A percentile compares a stretch with the other conserved stretches of the same genome.
phyloP scores from a whole-genome alignment of 2,113 vertebrate species.

The Anolis sagrei region DNA sequence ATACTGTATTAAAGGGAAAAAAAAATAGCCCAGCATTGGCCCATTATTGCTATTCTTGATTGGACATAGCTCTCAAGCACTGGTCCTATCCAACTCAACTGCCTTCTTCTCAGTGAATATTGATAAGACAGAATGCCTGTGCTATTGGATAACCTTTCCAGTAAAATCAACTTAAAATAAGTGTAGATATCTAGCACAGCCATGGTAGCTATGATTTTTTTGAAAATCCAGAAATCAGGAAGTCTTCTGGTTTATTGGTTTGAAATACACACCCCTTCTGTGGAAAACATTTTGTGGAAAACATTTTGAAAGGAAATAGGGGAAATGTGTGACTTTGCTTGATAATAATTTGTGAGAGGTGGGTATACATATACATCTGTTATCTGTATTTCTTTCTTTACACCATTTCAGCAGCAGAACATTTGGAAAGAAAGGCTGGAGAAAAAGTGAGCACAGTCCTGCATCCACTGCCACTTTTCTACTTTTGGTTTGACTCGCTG shows the following conservation, averaged over 20 bases:
- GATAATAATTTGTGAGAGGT: slow-evolving; percentile 15
- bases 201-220: neutral
- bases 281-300: slow-evolving; percentile 22
- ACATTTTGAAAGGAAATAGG: slow-evolving; percentile 38
- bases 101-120: neutral
- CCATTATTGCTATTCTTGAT: neutral
- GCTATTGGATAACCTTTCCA: neutral
- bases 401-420: neutral
- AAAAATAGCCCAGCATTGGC: neutral
- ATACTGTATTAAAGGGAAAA: neutral
- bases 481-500: slow-evolving; percentile 54
- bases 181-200: neutral
- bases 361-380: neutral
- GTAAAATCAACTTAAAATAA: neutral
- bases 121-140: neutral
- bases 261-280: neutral
- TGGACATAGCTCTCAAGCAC: neutral
- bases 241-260: slow-evolving; percentile 34
- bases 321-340: slow-evolving; percentile 26
- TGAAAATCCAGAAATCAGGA: slow-evolving; percentile 24
- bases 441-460: slow-evolving; percentile 52
- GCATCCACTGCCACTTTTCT: slow-evolving; percentile 59
- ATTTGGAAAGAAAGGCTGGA: slow-evolving; percentile 34
- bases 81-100: neutral
- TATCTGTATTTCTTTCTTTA: neutral